Conservation (phyloP, 2,113 vertebrate species). For the Phrynosoma blainvillii region DNA sequence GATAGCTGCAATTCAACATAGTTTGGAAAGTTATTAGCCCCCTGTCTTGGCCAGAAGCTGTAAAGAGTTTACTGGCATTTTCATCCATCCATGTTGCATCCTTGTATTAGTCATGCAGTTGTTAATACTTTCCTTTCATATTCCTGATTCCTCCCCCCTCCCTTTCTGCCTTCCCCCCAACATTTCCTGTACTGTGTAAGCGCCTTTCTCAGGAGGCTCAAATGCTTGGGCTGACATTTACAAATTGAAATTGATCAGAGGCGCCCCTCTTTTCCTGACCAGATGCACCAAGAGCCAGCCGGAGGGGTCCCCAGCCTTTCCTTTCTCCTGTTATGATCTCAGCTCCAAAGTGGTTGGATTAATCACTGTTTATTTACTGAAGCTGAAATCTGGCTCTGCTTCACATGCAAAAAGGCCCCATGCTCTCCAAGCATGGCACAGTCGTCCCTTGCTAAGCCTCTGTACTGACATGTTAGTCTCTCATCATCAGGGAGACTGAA, state of each 20-base stretch:
- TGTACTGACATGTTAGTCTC: slow-evolving; percentile 46
- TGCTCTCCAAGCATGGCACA: not conserved
- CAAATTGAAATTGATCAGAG: not conserved
- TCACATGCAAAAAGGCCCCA: slow-evolving; percentile 24
- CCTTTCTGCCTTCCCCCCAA: slow-evolving; percentile 46
- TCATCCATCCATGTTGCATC: not conserved
- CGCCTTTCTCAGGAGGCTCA: slow-evolving; percentile 10
- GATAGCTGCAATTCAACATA: not conserved
- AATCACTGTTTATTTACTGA: slow-evolving; percentile 14
- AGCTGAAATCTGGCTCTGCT: not conserved
- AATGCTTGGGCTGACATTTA: not conserved
- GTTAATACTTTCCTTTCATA: slow-evolving; percentile 50
- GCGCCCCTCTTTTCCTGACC: not conserved
- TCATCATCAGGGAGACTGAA: slow-evolving; percentile 55
- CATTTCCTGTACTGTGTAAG: slow-evolving; percentile 25
- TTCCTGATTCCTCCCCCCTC: slow-evolving; percentile 25
- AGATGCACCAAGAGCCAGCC: not conserved
- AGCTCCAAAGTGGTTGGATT: not conserved
- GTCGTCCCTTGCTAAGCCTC: not conserved
- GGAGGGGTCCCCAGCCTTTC: slow-evolving; percentile 18
- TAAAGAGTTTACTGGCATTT: slow-evolving; percentile 27
- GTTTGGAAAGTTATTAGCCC: slow-evolving; percentile 58
- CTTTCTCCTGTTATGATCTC: slow-evolving; percentile 15
- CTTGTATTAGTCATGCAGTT: slow-evolving; percentile 30
- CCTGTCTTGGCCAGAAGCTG: slow-evolving; percentile 3